Evolutionary conservation across 2,888 invertebrate genomes (phyloP).

Genomic region (Thyatira batis): DNA sequence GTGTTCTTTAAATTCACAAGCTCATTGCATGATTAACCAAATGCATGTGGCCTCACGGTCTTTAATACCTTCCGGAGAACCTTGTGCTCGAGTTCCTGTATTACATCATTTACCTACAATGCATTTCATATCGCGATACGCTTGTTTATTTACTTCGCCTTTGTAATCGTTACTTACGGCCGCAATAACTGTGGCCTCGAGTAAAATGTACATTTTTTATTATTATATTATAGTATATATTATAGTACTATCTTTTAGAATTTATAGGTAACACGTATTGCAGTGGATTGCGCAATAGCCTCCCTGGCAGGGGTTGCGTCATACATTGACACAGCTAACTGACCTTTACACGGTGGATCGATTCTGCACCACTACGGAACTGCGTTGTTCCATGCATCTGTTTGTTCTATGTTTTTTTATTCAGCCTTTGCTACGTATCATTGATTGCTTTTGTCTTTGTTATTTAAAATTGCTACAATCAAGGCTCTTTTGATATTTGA

Average conservation of each 20-base stretch:
- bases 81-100: constrained; percentile 72
- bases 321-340: constrained; percentile 59
- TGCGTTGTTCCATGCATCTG: background rate
- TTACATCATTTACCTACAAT: constrained; percentile 73
- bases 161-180: constrained; percentile 33
- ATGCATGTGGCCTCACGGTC: constrained; percentile 63
- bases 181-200: background rate
- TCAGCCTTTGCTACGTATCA: background rate
- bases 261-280: constrained; percentile 34
- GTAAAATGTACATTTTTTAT: background rate
- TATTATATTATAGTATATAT: too few relatives aligned
- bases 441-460: background rate
- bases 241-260: background rate
- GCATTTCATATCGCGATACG: constrained; percentile 49
- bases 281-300: constrained; percentile 66
- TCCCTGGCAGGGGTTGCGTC: constrained; percentile 68
- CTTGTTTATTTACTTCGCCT: constrained; percentile 49
- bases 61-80: constrained; percentile 70
- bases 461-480: background rate
- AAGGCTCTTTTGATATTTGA: background rate
- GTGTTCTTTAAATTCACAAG: constrained; percentile 19
- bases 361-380: constrained; percentile 48
- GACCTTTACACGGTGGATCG: constrained; percentile 72
- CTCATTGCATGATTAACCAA: constrained; percentile 44
- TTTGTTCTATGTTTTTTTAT: background rate